Conservation (phyloP, 2,113 vertebrate species). For the Vimba vimba region DNA sequence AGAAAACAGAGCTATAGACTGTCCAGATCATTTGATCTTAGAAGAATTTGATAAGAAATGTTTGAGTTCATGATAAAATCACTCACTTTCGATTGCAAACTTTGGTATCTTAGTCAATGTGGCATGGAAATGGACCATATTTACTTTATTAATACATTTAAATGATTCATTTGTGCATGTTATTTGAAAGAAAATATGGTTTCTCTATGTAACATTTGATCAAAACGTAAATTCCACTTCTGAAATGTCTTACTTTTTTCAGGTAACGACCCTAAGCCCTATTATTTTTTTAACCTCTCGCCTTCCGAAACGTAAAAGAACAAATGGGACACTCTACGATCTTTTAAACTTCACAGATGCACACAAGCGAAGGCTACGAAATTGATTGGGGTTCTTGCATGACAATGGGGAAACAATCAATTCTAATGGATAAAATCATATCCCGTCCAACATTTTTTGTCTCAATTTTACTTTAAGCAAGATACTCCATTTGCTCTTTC, state of each 20-base stretch:
- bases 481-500: not conserved
- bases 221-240: not conserved
- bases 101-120: not conserved
- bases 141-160: too few relatives aligned
- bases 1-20: not conserved
- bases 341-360: not conserved
- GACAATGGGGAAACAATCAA: not conserved
- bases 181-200: not conserved
- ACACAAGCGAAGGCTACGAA: not conserved
- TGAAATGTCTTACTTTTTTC: not conserved
- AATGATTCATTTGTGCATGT: not conserved
- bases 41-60: not conserved
- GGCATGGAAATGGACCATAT: too few relatives aligned
- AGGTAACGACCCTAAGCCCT: not conserved
- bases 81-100: not conserved
- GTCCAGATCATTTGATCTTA: not conserved
- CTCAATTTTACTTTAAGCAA: not conserved
- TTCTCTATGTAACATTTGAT: not conserved
- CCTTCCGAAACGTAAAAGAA: not conserved
- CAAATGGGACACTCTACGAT: not conserved
- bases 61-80: not conserved
- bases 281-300: not conserved
- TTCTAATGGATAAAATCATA: not conserved
- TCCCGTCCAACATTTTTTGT: not conserved
- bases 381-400: not conserved